These are phyloP conservation scores for Baryphthengus martii DNA, from an alignment of 2,113 vertebrate species.

Conservation along the genomic window DNA sequence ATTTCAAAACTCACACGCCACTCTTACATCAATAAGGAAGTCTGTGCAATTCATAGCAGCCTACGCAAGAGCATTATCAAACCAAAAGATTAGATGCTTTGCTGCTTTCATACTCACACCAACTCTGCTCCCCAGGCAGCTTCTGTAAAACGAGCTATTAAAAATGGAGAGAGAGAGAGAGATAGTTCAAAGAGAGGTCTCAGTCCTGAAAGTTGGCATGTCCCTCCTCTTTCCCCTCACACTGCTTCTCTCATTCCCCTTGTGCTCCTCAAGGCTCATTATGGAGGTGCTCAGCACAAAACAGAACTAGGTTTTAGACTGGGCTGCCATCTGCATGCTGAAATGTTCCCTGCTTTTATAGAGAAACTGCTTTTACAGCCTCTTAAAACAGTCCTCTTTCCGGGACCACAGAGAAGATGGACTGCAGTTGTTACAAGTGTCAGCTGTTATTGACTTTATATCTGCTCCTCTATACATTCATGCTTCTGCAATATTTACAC, in stretches of 20 bases:
- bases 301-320: conserved; percentile 6
- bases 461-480: neutral
- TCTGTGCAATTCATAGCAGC: neutral
- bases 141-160: conserved; percentile 51
- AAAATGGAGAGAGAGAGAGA: conserved; percentile 28
- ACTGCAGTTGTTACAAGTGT: neutral
- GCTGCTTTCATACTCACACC: neutral
- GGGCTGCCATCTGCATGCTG: conserved; percentile 43
- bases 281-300: neutral
- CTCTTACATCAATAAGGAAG: neutral
- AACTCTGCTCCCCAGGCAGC: conserved; percentile 14
- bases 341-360: neutral
- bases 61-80: neutral
- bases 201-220: neutral
- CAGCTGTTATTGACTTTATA: neutral
- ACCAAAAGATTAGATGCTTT: conserved; percentile 32
- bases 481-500: neutral
- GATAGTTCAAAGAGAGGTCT: conserved; percentile 52
- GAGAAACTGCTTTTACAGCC: neutral
- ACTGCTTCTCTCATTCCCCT: neutral
- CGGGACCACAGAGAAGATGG: neutral
- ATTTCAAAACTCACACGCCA: conserved; percentile 12
- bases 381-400: neutral
- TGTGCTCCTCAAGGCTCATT: neutral
- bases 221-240: neutral